Evolutionary conservation across 2,113 vertebrate species (phyloP).

Genomic region (Labeo rohita): DNA sequence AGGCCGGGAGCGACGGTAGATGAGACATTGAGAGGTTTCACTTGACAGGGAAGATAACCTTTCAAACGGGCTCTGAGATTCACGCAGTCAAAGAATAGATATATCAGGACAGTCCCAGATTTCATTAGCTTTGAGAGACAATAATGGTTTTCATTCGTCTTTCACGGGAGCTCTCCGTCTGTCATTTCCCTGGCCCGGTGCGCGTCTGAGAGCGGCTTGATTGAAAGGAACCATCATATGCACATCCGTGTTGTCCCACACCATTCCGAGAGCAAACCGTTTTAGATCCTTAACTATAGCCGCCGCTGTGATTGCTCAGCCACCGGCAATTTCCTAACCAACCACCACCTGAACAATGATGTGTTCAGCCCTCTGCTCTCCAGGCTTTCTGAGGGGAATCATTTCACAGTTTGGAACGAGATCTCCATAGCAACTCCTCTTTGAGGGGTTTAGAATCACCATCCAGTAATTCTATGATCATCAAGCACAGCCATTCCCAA

Average conservation of each 20-base stretch:
- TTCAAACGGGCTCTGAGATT: slow-evolving; percentile 59
- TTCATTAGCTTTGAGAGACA: slow-evolving; percentile 70
- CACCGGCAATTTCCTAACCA: slow-evolving; percentile 99
- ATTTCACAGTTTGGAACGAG: slow-evolving; percentile 99
- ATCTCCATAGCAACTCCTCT: slow-evolving; percentile 99
- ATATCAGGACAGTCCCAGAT: slow-evolving; percentile 57
- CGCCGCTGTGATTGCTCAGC: slow-evolving; percentile 99
- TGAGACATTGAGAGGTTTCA: slow-evolving; percentile 50
- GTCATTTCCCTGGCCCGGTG: slow-evolving; percentile 65
- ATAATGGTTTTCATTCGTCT: slow-evolving; percentile 72
- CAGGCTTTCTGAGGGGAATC: slow-evolving; percentile 99
- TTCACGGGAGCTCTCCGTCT: slow-evolving; percentile 68
- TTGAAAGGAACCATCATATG: slow-evolving; percentile 91
- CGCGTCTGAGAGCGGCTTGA: slow-evolving; percentile 83
- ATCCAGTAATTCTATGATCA: slow-evolving; percentile 99
- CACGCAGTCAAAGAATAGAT: slow-evolving; percentile 61
- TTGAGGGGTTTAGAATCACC: slow-evolving; percentile 99
- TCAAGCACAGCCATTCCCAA: slow-evolving; percentile 99
- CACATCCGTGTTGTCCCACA: slow-evolving; percentile 98
- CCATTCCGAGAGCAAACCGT: slow-evolving; percentile 98
- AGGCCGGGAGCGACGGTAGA: slow-evolving; percentile 45
- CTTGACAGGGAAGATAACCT: slow-evolving; percentile 49
- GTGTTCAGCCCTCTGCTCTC: slow-evolving; percentile 99
- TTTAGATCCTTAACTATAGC: slow-evolving; percentile 99
- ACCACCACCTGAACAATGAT: slow-evolving; percentile 99